Percentiles rank a stretch among this genome's conserved stretches.
phyloP scores from a whole-genome alignment of 2,113 vertebrate genomes.

The Rhagologus leucostigma region DNA sequence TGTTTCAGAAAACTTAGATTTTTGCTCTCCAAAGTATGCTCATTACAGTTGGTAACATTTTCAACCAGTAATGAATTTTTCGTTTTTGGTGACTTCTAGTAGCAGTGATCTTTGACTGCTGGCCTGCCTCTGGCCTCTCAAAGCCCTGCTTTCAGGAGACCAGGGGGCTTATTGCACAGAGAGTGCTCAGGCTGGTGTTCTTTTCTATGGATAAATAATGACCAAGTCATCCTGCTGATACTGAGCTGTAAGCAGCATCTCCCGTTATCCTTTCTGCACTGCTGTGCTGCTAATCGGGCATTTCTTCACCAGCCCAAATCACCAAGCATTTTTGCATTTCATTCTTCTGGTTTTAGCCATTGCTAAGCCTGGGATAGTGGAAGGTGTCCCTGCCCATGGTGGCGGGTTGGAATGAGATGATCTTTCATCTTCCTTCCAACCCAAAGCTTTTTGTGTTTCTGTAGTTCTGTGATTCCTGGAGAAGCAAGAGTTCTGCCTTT shows the following conservation, averaged over 20 bases:
- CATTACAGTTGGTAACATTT: rapidly evolving
- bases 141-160: neutral
- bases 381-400: neutral
- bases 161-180: neutral
- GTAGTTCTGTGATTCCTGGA: neutral
- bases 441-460: neutral
- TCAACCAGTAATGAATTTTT: neutral
- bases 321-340: neutral
- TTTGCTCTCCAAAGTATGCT: neutral
- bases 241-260: neutral
- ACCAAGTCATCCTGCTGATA: neutral
- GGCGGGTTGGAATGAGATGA: too few relatives aligned
- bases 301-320: neutral
- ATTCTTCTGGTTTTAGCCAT: neutral
- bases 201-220: neutral
- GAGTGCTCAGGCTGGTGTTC: neutral
- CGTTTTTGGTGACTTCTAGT: neutral
- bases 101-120: neutral
- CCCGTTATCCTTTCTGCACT: neutral
- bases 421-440: neutral
- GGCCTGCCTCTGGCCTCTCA: neutral
- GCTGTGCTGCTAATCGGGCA: neutral
- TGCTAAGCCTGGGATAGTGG: neutral
- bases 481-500: neutral
- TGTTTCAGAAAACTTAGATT: neutral